A percentile compares a stretch with the other conserved stretches of the same genome.
Conservation (phyloP, 2,113 vertebrate species). For the Tympanuchus pallidicinctus region DNA sequence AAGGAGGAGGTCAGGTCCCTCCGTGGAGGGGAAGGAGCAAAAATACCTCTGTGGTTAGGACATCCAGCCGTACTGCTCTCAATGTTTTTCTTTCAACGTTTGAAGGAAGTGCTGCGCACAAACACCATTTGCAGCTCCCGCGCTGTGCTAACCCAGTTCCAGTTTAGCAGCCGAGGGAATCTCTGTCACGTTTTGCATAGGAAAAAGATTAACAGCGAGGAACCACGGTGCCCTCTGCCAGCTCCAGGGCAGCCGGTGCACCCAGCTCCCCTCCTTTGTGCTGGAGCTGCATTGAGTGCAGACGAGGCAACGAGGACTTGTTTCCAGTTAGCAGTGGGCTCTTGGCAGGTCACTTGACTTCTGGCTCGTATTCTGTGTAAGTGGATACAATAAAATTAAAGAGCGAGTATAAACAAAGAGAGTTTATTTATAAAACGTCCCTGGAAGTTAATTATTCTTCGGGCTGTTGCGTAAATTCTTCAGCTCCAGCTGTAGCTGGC, state of each 20-base stretch:
- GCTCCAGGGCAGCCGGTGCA: neutral
- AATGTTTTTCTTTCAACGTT: no score
- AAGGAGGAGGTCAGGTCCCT: neutral
- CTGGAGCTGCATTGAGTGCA: slow-evolving; percentile 47
- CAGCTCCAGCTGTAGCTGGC: slow-evolving; percentile 95
- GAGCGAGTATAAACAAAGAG: slow-evolving; percentile 54
- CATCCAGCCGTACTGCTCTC: neutral
- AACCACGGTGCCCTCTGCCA: neutral
- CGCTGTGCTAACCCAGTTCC: neutral
- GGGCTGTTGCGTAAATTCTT: slow-evolving; percentile 95
- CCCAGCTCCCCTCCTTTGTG: neutral
- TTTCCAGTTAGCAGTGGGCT: slow-evolving; percentile 68
- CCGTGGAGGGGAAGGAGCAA: neutral
- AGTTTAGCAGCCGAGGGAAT: neutral
- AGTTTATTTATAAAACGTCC: slow-evolving; percentile 51
- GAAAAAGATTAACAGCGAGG: slow-evolving; percentile 11
- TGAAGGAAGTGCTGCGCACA: accelerated
- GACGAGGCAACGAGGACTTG: slow-evolving; percentile 6
- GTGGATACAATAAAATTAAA: slow-evolving; percentile 34
- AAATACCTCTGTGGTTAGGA: neutral
- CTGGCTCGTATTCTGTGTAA: slow-evolving; percentile 29
- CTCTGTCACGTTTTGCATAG: slow-evolving; percentile 43
- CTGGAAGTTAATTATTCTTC: slow-evolving; percentile 87
- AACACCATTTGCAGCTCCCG: neutral
- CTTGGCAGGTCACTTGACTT: neutral